A percentile compares a stretch with the other conserved stretches of the same genome.
These are phyloP conservation scores for Drosophila tanythrix DNA, from an alignment of 2,888 invertebrate species.

Conservation along the genomic window DNA sequence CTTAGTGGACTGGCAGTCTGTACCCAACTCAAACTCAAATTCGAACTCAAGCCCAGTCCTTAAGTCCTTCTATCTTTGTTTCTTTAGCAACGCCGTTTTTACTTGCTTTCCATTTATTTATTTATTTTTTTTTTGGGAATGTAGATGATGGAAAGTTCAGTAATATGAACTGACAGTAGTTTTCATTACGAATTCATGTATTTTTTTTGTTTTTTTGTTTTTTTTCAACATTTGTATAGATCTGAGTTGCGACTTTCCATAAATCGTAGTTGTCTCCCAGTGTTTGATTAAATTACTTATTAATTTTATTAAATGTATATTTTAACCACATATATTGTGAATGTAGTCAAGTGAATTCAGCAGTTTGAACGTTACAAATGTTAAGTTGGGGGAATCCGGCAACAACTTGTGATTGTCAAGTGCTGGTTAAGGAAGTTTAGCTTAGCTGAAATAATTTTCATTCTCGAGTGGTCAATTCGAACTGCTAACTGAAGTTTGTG, in stretches of 20 bases:
- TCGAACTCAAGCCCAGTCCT: conserved; percentile 43
- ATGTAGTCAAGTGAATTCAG: background rate
- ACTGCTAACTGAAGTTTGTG: background rate
- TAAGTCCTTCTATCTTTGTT: conserved; percentile 36
- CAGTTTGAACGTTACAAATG: background rate
- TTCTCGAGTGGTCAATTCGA: background rate
- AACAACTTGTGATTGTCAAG: background rate
- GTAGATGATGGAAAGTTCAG: conserved; percentile 71
- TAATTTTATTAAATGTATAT: background rate
- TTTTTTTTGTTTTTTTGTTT: conserved; percentile 40
- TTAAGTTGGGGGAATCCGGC: too few species aligned
- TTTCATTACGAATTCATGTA: conserved; percentile 80
- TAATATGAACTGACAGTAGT: conserved; percentile 81
- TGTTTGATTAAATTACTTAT: background rate
- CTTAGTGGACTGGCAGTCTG: conserved; percentile 50
- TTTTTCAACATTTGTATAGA: conserved; percentile 16
- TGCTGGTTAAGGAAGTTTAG: too few species aligned
- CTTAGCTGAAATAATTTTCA: background rate
- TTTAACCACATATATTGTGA: background rate
- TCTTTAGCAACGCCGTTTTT: conserved; percentile 26
- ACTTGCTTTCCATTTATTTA: background rate
- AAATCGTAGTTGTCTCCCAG: background rate
- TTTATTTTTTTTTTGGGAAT: background rate
- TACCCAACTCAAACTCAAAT: conserved; percentile 61
- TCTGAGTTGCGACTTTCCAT: background rate